These are phyloP conservation scores for Mesembrinibis cayennensis DNA, from an alignment of 2,113 vertebrate genomes.

Conservation along the genomic window DNA sequence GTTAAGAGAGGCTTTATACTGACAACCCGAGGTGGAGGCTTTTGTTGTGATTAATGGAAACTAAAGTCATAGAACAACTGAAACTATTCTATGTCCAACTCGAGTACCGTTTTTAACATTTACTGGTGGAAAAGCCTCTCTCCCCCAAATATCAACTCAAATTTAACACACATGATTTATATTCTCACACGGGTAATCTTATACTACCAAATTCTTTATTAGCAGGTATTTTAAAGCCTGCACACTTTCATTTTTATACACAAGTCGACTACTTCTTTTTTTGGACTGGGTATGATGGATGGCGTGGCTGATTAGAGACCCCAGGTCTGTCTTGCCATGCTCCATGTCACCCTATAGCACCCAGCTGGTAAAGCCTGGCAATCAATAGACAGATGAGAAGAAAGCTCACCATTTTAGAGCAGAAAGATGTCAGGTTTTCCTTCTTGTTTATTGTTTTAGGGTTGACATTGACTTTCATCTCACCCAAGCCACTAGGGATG, in stretches of 20 bases:
- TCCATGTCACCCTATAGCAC: not conserved
- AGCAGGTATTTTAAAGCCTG: not conserved
- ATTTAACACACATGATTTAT: not conserved
- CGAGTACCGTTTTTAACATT: not conserved
- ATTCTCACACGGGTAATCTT: not conserved
- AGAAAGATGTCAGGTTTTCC: not conserved
- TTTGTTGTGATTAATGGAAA: constrained; percentile 15
- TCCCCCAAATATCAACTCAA: not conserved
- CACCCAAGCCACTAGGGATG: not conserved
- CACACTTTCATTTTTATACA: not conserved
- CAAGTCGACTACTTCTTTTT: not conserved
- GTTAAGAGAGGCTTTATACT: not conserved
- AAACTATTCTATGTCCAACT: not conserved
- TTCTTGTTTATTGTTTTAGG: not conserved
- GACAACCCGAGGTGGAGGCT: constrained; percentile 2
- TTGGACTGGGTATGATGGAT: not conserved
- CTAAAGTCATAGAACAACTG: not conserved
- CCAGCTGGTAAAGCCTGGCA: not conserved
- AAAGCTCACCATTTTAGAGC: not conserved
- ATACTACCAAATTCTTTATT: not conserved
- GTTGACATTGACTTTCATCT: not conserved
- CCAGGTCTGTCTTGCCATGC: not conserved
- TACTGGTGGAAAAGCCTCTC: not conserved
- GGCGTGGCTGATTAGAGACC: not conserved
- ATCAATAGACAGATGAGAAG: not conserved